phyloP scores from a whole-genome alignment of 2,113 vertebrate genomes.

The Triplophysa tibetana region DNA sequence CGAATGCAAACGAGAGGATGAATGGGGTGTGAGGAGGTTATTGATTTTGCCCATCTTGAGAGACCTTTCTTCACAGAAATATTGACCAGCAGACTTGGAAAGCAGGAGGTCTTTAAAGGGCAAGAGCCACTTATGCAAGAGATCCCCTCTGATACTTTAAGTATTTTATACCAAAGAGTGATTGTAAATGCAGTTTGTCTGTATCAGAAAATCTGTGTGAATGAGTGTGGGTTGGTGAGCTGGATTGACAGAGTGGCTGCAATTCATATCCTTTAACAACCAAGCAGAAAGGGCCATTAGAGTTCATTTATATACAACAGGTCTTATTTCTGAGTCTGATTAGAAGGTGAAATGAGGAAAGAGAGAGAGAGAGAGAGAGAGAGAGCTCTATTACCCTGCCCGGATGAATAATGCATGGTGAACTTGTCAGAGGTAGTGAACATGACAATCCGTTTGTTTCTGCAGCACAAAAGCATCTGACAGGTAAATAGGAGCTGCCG shows the following conservation, averaged over 20 bases:
- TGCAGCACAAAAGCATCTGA: conserved; percentile 55
- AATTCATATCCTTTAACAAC: conserved; percentile 42
- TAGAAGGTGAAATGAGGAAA: conserved; percentile 16
- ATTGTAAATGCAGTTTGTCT: neutral
- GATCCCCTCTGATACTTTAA: conserved; percentile 4
- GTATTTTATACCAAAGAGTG: neutral
- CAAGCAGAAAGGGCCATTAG: conserved; percentile 41
- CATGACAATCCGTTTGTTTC: conserved; percentile 48
- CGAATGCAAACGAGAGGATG: conserved; percentile 69
- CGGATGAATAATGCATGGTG: conserved; percentile 60
- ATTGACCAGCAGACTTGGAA: conserved; percentile 50
- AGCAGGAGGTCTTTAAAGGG: conserved; percentile 59
- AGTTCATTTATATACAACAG: conserved; percentile 47
- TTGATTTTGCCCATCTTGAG: conserved; percentile 67
- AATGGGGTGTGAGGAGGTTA: conserved; percentile 65
- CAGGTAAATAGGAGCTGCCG: conserved; percentile 53
- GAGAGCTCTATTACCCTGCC: conserved; percentile 3
- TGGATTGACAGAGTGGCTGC: conserved; percentile 23
- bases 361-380: conserved; percentile 1
- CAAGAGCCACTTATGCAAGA: conserved; percentile 41
- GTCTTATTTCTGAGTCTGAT: conserved; percentile 31
- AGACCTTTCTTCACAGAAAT: conserved; percentile 59
- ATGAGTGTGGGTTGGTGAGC: conserved; percentile 29
- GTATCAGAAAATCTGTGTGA: neutral
- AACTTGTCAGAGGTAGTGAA: conserved; percentile 45